phyloP scores from a whole-genome alignment of 2,888 invertebrate species.

The Melieria omissa region DNA sequence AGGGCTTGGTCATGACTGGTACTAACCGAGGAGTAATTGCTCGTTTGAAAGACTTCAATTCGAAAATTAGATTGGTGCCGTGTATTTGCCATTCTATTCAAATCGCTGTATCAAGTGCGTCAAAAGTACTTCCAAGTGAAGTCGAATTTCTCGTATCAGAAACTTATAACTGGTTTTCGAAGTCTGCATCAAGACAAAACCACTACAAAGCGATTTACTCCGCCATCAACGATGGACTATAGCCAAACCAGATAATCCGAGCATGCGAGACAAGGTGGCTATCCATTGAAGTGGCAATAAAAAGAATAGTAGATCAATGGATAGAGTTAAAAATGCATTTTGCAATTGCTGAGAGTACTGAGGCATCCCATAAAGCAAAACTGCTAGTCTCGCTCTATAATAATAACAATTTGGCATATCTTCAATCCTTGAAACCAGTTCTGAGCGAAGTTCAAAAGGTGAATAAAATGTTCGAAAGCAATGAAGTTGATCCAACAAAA shows the following conservation, averaged over 20 bases:
- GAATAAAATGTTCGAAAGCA: constrained; percentile 22
- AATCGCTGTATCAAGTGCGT: constrained; percentile 23
- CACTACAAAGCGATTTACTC: constrained; percentile 1
- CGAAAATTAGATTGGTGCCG: no score
- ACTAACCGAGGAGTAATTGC: no score
- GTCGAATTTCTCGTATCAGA: constrained; percentile 11
- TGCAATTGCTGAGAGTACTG: neutral
- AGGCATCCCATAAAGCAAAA: no score
- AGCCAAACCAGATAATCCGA: constrained; percentile 3
- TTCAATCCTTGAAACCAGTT: constrained; percentile 19
- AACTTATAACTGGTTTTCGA: constrained; percentile 19
- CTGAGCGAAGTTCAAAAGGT: constrained; percentile 11
- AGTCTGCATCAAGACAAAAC: constrained; percentile 4
- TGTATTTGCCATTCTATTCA: constrained; percentile 36
- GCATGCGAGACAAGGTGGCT: constrained; percentile 16
- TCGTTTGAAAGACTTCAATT: no score
- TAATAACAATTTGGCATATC: neutral
- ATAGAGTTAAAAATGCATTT: neutral
- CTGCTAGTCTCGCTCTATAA: neutral
- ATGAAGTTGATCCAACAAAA: constrained; percentile 12
- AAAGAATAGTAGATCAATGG: no score
- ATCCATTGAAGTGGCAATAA: constrained; percentile 1
- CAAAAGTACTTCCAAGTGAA: constrained; percentile 9
- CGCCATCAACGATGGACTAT: neutral
- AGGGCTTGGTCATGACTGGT: no score